Conservation (phyloP, 2,113 vertebrate genomes). For the Tragelaphus strepsiceros region DNA sequence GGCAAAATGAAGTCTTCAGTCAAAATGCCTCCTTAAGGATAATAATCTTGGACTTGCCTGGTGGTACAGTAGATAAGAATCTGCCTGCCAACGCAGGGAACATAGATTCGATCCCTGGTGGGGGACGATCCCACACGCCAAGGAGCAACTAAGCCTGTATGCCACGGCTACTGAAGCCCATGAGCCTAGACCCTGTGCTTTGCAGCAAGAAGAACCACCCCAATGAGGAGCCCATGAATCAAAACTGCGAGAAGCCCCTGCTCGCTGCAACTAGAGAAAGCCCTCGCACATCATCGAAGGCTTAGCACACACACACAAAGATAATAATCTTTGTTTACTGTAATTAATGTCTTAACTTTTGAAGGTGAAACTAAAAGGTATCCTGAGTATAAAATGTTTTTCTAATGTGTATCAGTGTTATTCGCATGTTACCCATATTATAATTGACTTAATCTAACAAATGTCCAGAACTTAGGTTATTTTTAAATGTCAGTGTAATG, state of each 20-base stretch:
- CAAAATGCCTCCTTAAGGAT: not conserved
- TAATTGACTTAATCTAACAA: not conserved
- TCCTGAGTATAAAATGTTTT: not conserved
- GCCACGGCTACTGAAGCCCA: not conserved
- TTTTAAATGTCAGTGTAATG: not conserved
- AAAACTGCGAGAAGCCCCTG: not conserved
- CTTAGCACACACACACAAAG: not conserved
- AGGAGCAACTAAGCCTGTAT: not conserved
- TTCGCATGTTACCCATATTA: not conserved
- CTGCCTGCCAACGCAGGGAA: not conserved
- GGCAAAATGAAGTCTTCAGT: not conserved
- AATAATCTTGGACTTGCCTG: not conserved
- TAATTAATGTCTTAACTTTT: not conserved
- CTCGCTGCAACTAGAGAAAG: not conserved
- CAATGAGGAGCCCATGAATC: not conserved
- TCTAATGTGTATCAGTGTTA: not conserved
- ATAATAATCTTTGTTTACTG: not conserved
- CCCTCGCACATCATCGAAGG: not conserved
- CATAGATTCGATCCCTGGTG: not conserved
- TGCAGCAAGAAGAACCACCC: not conserved
- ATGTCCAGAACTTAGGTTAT: conserved; percentile 5
- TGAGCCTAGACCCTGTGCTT: not conserved
- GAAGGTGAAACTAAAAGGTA: not conserved
- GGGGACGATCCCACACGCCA: not conserved
- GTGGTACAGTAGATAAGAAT: not conserved